Evolutionary conservation across 2,797 vertebrate genomes (phyloP), one percentile per base, ranked within the genome.

Genomic region (Okamejei kenojei): DNA sequence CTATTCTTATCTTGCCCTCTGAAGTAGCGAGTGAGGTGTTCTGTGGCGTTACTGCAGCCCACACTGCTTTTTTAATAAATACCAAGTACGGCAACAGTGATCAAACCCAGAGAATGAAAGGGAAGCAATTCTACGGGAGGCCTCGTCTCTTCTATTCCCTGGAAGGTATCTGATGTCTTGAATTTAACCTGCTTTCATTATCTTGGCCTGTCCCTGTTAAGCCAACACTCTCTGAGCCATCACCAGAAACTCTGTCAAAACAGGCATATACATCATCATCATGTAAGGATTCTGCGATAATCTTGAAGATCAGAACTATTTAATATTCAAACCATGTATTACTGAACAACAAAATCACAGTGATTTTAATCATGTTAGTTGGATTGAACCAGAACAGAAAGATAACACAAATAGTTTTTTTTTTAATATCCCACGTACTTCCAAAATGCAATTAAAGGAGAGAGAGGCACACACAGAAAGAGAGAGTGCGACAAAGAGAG

Each of bases 281-380:
- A 13, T 45, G 71, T 74, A 92, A 17, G 74, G 74, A 73, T 76
- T 29, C 26, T 74, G 68, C 21, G 8, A n/a, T 92, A 92, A 92
- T 92, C 90, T 74, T 23, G 54, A 38, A 11, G 21, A 92, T 73
- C 90, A 54, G 71, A 92, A 58, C 90, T 92, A 74, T 54, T 92
- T 92, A 92, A 92, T 15, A 92, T 92, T 92, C 90, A 92, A 26
- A 76, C 90, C 13, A 11, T 92, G 90, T 45, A 73, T 74, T 54
- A 74, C 68, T 1, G 71, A 92, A 92, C 45, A 92, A 74, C 65
- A 74, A 92, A 73, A 92, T 54, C 90, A 74, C 32, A 45, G 90
- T n/a, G 90, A 91, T 91, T 91, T 91, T 91, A 74, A 91, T 91
- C 90, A 88, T 65, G n/a, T 21, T 88, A 68, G 63, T 65, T 88